Evolutionary conservation across 2,888 invertebrate genomes (phyloP), one percentile per base, ranked within the genome.

Genomic region (Lottia gigantea): DNA sequence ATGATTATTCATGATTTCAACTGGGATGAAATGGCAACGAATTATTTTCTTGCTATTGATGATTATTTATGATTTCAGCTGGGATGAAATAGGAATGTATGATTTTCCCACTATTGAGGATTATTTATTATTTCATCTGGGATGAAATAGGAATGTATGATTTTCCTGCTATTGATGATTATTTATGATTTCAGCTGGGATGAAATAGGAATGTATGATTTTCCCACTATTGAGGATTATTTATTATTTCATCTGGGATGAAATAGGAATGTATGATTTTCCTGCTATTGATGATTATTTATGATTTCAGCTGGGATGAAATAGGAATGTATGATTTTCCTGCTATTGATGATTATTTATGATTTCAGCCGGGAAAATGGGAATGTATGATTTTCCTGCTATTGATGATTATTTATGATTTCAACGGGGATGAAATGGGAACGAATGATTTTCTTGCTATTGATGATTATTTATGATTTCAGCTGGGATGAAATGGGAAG

Each of bases 401-500:
- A 93, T 92, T 79, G 92, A 97, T 71, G 93, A 95, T 85, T 93
- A 2, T 6, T 4, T 31, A 40, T 40, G 11, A 40, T 40, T 40
- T 40, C 31, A 8, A 1, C 7, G 2, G 40, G 7, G 7, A 40
- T 40, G 40, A 40, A 40, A 8, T 40, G 40, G 40, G 11, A 40
- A 8, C 1, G 40, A 6, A 40, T 40, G 40, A 40, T 40, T 40
- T 40, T 1, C 11, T 8, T 8, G 11, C 11, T 40, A 40, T 40
- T 1, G 7, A 6, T 40, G 40, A 40, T 40, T 40, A 8, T 40
- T 6, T 40, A 40, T 40, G 40, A 64, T 49, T 64, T 19, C 86
- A 95, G 95, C 80, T 97, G 94, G 91, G 94, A 97, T 82, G 95
- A 98, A 88, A 94, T 96, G 90, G 95, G 94, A 0, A 88, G 92